Evolutionary conservation across 2,797 vertebrate genomes (phyloP), one percentile per base, ranked within the genome.

Genomic region (Cryptoprocta ferox): DNA sequence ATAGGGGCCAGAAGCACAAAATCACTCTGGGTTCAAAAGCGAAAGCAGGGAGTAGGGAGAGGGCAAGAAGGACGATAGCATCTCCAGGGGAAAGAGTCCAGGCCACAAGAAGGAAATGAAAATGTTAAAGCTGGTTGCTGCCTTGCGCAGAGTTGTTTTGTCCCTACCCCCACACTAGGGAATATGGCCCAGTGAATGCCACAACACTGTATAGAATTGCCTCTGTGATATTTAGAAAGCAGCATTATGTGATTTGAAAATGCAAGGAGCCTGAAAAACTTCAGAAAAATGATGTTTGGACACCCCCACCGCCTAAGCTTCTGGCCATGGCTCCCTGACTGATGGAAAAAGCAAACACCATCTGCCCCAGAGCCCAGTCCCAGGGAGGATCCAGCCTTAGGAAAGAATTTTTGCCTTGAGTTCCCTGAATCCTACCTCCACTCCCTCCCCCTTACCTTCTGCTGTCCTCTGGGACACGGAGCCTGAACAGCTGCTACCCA

Each of bases 401-500:
- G 79, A 80, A 45, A 65, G 56, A 73, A 39, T 45, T 71, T 61
- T 75, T 66, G 89, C 91, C 91, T 91, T 45, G 26, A 71, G 63
- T 59, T 85, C 78, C 61, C 95, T 18, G 87, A 76, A 85, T 75
- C 37, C 78, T 65, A 50, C 83, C 89, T 85, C 91, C 59, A 68
- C 56, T 76, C 79, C 73, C 73, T 30, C n/a, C 82, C 79, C 45
- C 16, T 42, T 65, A 76, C 97, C 96, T 97, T 96, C 97, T 96
- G 97, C 92, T 81, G 45, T 94, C 96, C 92, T 95, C 80, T 2
- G 70, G 91, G 96, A 94, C 61, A n/a, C 10, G 70, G 79, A 93
- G 79, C 28, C 70, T 26, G 83, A 95, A 39, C 97, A 97, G 94
- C 96, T 96, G 96, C 95, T 24, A 78, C 96, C 85, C 81, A 37